Base-by-base conservation (phyloP, 2,888 invertebrate species). In the Thalpophila matura region DNA sequence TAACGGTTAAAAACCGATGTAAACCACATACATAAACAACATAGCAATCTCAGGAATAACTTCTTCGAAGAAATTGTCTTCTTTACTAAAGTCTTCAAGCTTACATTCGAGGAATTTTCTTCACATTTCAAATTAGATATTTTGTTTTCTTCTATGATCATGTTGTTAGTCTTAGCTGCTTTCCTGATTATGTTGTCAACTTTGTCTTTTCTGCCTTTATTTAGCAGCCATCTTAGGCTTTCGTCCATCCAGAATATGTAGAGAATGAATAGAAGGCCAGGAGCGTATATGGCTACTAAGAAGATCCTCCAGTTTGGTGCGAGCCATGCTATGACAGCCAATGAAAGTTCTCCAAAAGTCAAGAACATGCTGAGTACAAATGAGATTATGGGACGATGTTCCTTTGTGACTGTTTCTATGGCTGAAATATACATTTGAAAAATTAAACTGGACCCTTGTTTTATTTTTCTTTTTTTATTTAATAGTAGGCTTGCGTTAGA, bases 141-240 rank as follows among this genome's bases (percentile, higher is more conserved):
- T 35, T 72, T 75, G 7, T 68, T 74, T n/a, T 86, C 81, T 7
- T 89, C 79, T n/a, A 91, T 33, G 12, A 74, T 50, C 0, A 88
- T 66, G 18, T 86, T 87, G 49, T 89, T 91, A 3, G 46, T 81
- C 70, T 90, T 93, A 0, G 97, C 96, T 31, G 97, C 96, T 79
- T 93, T 95, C 4, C 91, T 88, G 33, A 97, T 87, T 12, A 97
- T 95, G 14, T 85, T 85, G 60, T 95, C 95, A 0, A 97, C 97
- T 77, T 96, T 95, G 4, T 96, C 94, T 65, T 95, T 95, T 74
- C 95, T 95, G n/a, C 96, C 96, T 82, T 96, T 96, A 33, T 96
- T 96, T 16, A 97, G 84, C 14, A 97, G 90, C 98, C 98, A 98
- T 77, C 97, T 93, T 5, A 96, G 93, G 45, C 97, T 97, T 87